These are phyloP conservation scores for Drosophila monieri DNA, from an alignment of 2,888 invertebrate genomes.

Conservation along the genomic window DNA sequence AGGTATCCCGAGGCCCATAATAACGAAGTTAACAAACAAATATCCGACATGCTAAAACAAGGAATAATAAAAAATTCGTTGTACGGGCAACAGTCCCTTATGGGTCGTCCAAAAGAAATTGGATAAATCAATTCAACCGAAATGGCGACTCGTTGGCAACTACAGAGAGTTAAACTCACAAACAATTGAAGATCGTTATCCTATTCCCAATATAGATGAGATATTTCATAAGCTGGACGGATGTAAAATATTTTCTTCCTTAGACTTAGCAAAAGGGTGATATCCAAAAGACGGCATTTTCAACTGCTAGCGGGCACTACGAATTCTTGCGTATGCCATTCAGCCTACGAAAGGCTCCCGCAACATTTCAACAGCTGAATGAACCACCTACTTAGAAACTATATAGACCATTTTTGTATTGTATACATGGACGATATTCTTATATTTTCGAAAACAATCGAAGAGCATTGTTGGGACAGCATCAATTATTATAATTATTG, in stretches of 20 bases:
- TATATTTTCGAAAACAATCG: conserved; percentile 11
- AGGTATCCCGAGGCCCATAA: conserved; percentile 11
- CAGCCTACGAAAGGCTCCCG: background rate
- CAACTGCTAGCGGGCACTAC: background rate
- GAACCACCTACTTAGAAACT: background rate
- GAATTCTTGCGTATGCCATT: conserved; percentile 3
- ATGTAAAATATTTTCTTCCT: conserved; percentile 4
- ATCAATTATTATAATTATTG: background rate
- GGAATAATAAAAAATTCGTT: conserved; percentile 7
- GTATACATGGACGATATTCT: conserved; percentile 11
- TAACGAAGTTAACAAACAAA: conserved; percentile 10
- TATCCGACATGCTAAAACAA: conserved; percentile 2
- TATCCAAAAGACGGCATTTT: too few species aligned
- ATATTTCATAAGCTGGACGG: conserved; percentile 9
- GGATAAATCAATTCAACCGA: background rate
- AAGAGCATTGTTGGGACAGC: conserved; percentile 9
- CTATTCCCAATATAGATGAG: conserved; percentile 8
- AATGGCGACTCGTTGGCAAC: too few species aligned
- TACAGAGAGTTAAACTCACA: background rate
- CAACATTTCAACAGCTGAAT: conserved; percentile 1
- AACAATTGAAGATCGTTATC: background rate
- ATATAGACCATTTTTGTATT: background rate
- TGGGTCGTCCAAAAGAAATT: conserved; percentile 8
- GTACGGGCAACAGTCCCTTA: background rate
- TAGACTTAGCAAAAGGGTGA: conserved; percentile 11